phyloP scores from a whole-genome alignment of 30 jellyfish, hydroid and myxozoan genomes.

The Turritopsis rubra region DNA sequence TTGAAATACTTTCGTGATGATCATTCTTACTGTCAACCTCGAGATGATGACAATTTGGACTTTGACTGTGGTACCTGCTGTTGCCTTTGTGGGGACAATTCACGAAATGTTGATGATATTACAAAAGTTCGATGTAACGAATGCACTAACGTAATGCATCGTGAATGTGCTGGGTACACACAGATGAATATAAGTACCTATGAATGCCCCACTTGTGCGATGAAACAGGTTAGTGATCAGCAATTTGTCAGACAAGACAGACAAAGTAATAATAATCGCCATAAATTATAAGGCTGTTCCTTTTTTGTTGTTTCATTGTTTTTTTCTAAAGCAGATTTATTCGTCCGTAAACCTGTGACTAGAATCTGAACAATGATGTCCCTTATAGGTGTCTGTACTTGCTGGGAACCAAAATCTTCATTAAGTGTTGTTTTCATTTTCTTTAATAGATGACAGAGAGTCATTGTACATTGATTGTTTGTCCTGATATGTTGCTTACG shows the following conservation, averaged over 20 bases:
- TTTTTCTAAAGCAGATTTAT: no score
- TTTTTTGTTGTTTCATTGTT: no score
- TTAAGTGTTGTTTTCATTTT: background rate
- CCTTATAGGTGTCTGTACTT: no score
- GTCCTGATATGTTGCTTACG: conserved; percentile 72
- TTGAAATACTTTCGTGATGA: background rate
- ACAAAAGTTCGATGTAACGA: conserved; percentile 22
- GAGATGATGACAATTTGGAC: background rate
- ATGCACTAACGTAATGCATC: conserved; percentile 40
- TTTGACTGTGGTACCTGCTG: conserved; percentile 10
- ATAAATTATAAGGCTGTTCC: no score
- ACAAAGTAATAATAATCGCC: background rate
- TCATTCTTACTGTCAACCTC: background rate
- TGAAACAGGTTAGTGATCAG: conserved; percentile 38
- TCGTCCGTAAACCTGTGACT: no score
- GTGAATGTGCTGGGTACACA: conserved; percentile 36
- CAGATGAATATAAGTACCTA: background rate
- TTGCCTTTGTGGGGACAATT: conserved; percentile 38
- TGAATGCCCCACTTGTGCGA: conserved; percentile 45
- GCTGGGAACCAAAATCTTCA: background rate
- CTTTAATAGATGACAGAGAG: conserved; percentile 59
- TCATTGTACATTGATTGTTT: conserved; percentile 78
- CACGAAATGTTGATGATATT: background rate
- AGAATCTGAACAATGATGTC: no score
- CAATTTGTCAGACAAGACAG: no score